Base-by-base conservation (phyloP, 2,113 vertebrate species). In the Aramus guarauna region DNA sequence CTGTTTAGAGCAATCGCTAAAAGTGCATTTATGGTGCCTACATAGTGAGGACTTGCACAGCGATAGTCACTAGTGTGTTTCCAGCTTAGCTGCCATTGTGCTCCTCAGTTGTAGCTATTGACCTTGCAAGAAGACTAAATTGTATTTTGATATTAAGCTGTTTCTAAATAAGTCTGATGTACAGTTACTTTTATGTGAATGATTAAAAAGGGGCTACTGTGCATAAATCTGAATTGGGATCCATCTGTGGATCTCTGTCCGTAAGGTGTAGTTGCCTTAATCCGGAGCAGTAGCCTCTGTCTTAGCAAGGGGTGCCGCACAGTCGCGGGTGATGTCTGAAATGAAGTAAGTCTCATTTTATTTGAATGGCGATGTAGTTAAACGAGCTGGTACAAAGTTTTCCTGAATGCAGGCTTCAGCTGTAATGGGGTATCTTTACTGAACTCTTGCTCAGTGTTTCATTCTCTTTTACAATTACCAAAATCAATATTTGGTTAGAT, bases 301-400 rank as follows among this genome's bases (percentile, higher is more conserved):
- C 23, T 10, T 12, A 13, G 63, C 14, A 9, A 41, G 47, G n/a
- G 67, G 22, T 11, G 21, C 75, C 0, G 0, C 0, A 2, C 72
- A 59, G 64, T 26, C 0, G 0, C 1, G 6, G 36, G 34, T 26
- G 22, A 5, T 1, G 2, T 23, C 43, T 81, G 72, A 59, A 88
- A 5, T 18, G 11, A 64, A 39, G 5, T 5, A 5, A 48, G 9
- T 29, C 62, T 60, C n/a, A 2, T 14, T 69, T 52, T 11, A 39
- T 72, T 72, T 32, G n/a, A 88, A 20, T 17, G 13, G 69, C 3
- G 21, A 12, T 12, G 24, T 36, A 56, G 32, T 50, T 53, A 41
- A 43, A 90, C 0, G 4, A 90, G 73, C 60, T n/a, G 52, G 77
- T 36, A 29, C 62, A 82, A 37, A 15, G n/a, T 34, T 81, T 75